These are phyloP conservation scores for Metridium senile DNA, from an alignment of 92 coral and sea anemone genomes.

Conservation along the genomic window DNA sequence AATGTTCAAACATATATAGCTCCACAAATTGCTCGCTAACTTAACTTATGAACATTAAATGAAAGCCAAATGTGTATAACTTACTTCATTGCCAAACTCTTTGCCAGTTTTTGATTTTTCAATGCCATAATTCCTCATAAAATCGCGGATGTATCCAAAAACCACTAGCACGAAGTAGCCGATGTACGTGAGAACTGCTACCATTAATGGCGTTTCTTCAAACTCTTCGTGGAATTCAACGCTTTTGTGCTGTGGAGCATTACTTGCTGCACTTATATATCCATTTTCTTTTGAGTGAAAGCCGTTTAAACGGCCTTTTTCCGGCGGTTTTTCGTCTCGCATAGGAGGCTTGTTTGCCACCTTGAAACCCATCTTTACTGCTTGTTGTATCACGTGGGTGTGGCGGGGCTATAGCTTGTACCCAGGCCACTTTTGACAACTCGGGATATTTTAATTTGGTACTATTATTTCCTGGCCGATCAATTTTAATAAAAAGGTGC, in stretches of 20 bases:
- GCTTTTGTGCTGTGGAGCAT: slow-evolving; percentile 28
- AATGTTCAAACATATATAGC: not conserved
- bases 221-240: slow-evolving; percentile 81
- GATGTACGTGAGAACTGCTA: slow-evolving; percentile 88
- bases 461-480: too few species aligned
- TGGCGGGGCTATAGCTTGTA: slow-evolving; percentile 9
- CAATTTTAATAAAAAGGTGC: too few species aligned
- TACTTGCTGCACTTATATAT: slow-evolving; percentile 46
- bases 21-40: not conserved
- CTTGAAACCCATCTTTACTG: slow-evolving; percentile 59
- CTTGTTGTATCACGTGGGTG: slow-evolving; percentile 15
- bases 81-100: slow-evolving; percentile 82
- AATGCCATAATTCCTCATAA: slow-evolving; percentile 87
- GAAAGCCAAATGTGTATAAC: not conserved
- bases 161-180: slow-evolving; percentile 83
- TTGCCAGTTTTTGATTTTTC: slow-evolving; percentile 85
- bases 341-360: slow-evolving; percentile 31
- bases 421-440: slow-evolving; percentile 5
- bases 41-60: not conserved
- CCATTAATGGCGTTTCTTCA: slow-evolving; percentile 87
- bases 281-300: slow-evolving; percentile 65
- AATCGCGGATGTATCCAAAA: slow-evolving; percentile 93
- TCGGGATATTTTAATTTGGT: too few species aligned
- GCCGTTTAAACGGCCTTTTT: slow-evolving; percentile 67
- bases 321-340: slow-evolving; percentile 41